Evolutionary conservation across 2,797 vertebrate species (phyloP), one percentile per base, ranked within the genome.

Genomic region (Pogoniulus pusillus): DNA sequence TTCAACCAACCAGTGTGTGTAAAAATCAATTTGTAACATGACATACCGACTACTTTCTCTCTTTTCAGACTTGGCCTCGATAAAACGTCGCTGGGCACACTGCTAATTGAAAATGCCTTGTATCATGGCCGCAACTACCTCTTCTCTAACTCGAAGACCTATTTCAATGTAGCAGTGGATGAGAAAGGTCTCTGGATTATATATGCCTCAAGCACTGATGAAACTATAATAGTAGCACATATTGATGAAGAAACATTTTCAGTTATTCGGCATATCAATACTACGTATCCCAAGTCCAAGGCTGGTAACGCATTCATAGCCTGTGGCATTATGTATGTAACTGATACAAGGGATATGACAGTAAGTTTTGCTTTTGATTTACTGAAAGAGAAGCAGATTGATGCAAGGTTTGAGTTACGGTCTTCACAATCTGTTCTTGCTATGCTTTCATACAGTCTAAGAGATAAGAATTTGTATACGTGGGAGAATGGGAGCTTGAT

Each of bases 131-230:
- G 98, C 30, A 98, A 98, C 85, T 99, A 99, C 94, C 98, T 99
- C 93, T 98, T 99, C 73, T 96, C 97, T 9, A 99, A 99, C 95
- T 99, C 99, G 26, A 99, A 99, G 97, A 99, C 99, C 0, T 99
- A 99, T 93, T 99, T 99, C 97, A 99, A 99, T 24, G 14, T 99
- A 43, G 98, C 98, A 4, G 98, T 96, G 6, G 99, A 99, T 19
- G 99, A 99, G 95, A 98, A 98, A n/a, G 98, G 98, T 16, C 91
- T 99, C 62, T 99, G 99, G 99, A 96, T 99, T 62, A 98, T 99
- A 91, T 99, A 99, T 16, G 98, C 98, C 29, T 99, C 99, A 4
- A 98, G 97, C 26, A 39, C 85, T 4, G 98, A 99, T 0, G 98
- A 98, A 19, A 98, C 96, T 90, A 98, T 99, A 37, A 98, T 98